Evolutionary conservation across 2,113 vertebrate genomes (phyloP).

Genomic region (Myotis yumanensis): DNA sequence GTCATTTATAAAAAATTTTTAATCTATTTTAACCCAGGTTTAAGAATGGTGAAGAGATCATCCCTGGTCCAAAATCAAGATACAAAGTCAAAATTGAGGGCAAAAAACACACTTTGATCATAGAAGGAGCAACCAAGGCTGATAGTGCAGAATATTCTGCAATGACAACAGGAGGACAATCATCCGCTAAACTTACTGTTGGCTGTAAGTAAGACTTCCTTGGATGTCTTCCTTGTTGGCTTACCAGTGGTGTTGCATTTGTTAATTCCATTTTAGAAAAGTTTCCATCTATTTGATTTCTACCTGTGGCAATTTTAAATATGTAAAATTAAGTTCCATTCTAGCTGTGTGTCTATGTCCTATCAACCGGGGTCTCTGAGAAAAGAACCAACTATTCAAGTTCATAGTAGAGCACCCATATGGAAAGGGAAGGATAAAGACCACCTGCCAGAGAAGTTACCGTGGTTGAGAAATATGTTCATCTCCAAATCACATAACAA

Average conservation of each 20-base stretch:
- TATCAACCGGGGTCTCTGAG: background rate
- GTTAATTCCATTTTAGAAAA: background rate
- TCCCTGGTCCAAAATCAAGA: conserved; percentile 91
- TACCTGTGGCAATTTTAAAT: background rate
- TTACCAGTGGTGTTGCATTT: background rate
- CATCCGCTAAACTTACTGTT: conserved; percentile 89
- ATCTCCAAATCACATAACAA: background rate
- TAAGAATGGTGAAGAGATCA: conserved; percentile 96
- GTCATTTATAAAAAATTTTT: background rate
- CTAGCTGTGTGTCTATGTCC: background rate
- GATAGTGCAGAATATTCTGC: conserved; percentile 94
- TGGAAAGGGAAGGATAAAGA: background rate
- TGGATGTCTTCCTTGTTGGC: background rate
- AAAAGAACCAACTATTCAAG: background rate
- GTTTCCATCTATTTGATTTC: background rate
- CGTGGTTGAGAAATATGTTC: background rate
- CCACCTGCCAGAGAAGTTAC: background rate
- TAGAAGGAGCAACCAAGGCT: conserved; percentile 93
- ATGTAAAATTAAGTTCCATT: background rate
- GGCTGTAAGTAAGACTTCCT: conserved; percentile 87
- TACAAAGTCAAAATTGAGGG: conserved; percentile 93
- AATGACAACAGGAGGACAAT: conserved; percentile 95
- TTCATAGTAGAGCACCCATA: background rate
- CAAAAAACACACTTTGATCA: conserved; percentile 93
- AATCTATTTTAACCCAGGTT: conserved; percentile 85